Evolutionary conservation across 2,113 vertebrate genomes (phyloP).

Genomic region (Nothocercus nigrocapillus): DNA sequence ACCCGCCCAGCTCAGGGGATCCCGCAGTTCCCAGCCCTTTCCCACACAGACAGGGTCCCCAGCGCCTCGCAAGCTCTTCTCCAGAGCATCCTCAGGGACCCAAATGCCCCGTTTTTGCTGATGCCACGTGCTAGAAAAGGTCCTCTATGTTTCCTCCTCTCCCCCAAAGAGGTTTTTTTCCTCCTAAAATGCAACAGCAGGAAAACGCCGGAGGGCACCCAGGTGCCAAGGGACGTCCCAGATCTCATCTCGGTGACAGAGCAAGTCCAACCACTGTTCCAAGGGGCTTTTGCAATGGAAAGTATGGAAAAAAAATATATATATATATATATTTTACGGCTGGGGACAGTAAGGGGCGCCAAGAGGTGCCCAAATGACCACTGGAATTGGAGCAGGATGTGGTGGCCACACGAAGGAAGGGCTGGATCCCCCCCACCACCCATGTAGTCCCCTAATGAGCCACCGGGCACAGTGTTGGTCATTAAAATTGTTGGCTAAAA

Average conservation of each 20-base stretch:
- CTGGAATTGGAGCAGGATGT: constrained; percentile 51
- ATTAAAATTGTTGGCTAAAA: constrained; percentile 40
- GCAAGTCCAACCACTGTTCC: constrained; percentile 11
- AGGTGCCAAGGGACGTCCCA: constrained; percentile 17
- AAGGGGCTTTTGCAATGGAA: background rate
- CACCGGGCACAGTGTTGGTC: background rate
- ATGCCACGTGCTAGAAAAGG: too few relatives aligned
- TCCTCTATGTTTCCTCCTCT: too few relatives aligned
- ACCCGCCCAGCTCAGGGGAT: background rate
- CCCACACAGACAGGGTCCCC: constrained; percentile 26
- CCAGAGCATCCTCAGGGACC: background rate
- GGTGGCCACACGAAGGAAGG: too few relatives aligned
- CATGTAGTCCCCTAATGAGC: background rate
- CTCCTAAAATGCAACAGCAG: background rate
- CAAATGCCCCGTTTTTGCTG: too few relatives aligned
- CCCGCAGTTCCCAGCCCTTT: background rate
- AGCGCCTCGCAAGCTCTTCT: constrained; percentile 7
- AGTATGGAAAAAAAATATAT: background rate
- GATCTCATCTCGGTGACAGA: constrained; percentile 12
- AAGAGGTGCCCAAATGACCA: background rate
- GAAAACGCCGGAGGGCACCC: background rate
- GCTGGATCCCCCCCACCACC: too few relatives aligned
- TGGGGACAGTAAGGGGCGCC: constrained; percentile 49
- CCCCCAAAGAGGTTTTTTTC: rapidly evolving
- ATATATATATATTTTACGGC: background rate